phyloP scores from a whole-genome alignment of 2,797 vertebrate species.

The Platalea minor region DNA sequence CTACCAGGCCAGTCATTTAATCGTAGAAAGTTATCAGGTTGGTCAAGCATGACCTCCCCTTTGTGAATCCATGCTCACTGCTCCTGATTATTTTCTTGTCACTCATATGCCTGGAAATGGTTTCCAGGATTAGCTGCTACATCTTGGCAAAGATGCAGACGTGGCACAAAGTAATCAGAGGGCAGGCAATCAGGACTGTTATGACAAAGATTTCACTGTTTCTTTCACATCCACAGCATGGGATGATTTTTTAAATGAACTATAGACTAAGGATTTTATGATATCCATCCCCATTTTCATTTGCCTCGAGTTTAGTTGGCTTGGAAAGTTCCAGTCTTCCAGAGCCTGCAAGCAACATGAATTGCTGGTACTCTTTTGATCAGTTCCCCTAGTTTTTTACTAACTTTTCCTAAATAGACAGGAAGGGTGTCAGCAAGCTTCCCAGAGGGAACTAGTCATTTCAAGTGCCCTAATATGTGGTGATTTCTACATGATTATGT shows the following conservation, averaged over 20 bases:
- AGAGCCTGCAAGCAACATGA: background rate
- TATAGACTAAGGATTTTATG: background rate
- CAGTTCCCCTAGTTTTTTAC: background rate
- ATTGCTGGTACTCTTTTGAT: background rate
- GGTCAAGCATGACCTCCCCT: background rate
- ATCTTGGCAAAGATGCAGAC: background rate
- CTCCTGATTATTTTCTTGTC: background rate
- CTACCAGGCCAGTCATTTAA: background rate
- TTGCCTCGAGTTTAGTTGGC: background rate
- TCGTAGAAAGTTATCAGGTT: background rate
- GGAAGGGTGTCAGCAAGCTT: background rate
- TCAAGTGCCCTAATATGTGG: background rate
- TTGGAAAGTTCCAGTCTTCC: background rate
- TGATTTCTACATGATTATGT: background rate
- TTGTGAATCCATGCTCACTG: background rate
- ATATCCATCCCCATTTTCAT: background rate
- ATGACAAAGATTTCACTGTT: background rate
- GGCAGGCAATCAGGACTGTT: background rate
- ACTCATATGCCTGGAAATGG: background rate
- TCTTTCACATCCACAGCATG: background rate
- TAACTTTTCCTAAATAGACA: background rate
- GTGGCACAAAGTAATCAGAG: background rate
- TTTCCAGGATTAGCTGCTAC: background rate
- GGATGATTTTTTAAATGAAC: background rate
- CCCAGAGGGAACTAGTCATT: background rate